Base-by-base conservation (phyloP, 2,113 vertebrate species). In the Larimichthys polyactis region DNA sequence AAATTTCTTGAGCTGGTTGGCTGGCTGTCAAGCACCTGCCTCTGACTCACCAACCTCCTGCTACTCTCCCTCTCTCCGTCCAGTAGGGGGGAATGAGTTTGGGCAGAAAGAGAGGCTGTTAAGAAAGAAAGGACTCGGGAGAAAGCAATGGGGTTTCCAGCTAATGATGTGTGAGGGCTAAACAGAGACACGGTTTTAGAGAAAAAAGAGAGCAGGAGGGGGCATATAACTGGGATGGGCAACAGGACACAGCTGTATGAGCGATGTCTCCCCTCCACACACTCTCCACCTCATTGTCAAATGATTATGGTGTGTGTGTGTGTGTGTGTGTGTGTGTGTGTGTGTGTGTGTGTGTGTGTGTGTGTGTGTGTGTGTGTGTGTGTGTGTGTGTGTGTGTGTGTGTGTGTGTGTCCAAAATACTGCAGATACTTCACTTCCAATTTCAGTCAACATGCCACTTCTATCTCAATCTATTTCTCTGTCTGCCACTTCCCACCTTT, bases 381-480 rank as follows among this genome's bases (percentile, higher is more conserved):
- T 71, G 60, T 66, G 72, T 22, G 77, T 73, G 29, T 10, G n/a
- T 24, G 71, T 71, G 60, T 66, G 72, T 22, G 77, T 73, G 27
- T 11, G 22, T 24, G 68, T 71, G 60, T 66, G 72, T 22, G 77
- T 73, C 66, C 27, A 44, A 79, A 76, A 81, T 60, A 49, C 58
- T 27, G 58, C 78, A 69, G 83, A 85, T 78, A 91, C 89, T 91
- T 91, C 82, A 87, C 85, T 92, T 91, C 78, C 88, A 91, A 90
- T 93, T 90, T 89, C 80, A 81, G 68, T 24, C 69, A 40, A 87
- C 81, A 63, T 65, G 78, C 70, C 83, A 77, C 76, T 90, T 79
- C 77, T 70, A 11, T 81, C 80, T 85, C 83, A 68, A 62, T 84
- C 75, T 60, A 57, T 77, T 79, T 22, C 64, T 63, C 63, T 20